phyloP scores from a whole-genome alignment of 2,113 vertebrate genomes.

The Alectura lathami region DNA sequence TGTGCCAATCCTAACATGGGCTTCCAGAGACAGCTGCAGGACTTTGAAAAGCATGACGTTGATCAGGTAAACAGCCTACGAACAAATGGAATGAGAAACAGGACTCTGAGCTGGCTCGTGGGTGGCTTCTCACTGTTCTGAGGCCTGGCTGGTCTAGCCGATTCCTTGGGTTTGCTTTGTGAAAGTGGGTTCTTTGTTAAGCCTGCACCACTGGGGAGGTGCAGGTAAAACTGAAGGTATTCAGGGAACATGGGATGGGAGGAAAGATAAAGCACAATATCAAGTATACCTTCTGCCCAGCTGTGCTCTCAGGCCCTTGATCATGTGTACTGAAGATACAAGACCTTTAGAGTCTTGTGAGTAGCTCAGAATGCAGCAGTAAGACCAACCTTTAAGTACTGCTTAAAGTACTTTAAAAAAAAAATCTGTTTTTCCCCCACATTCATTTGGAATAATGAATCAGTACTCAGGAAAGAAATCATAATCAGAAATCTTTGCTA shows the following conservation, averaged over 20 bases:
- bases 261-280: not conserved
- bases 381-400: not conserved
- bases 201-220: not conserved
- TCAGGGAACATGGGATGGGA: not conserved
- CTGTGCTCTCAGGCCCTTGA: not conserved
- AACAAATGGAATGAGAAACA: not conserved
- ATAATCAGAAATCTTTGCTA: not conserved
- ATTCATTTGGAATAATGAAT: not conserved
- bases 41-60: conserved; percentile 86
- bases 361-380: not conserved
- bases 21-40: conserved; percentile 92
- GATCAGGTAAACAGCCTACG: conserved; percentile 77
- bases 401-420: no score
- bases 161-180: not conserved
- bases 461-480: not conserved
- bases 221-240: not conserved
- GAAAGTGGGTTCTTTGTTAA: not conserved
- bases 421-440: not conserved
- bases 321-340: not conserved
- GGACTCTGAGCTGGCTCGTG: not conserved
- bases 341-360: no score
- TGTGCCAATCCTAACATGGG: conserved; percentile 92
- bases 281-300: not conserved
- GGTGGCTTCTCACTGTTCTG: not conserved
- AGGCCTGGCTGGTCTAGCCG: not conserved